phyloP scores from a whole-genome alignment of 2,888 invertebrate genomes.

The Nomada lathburiana region DNA sequence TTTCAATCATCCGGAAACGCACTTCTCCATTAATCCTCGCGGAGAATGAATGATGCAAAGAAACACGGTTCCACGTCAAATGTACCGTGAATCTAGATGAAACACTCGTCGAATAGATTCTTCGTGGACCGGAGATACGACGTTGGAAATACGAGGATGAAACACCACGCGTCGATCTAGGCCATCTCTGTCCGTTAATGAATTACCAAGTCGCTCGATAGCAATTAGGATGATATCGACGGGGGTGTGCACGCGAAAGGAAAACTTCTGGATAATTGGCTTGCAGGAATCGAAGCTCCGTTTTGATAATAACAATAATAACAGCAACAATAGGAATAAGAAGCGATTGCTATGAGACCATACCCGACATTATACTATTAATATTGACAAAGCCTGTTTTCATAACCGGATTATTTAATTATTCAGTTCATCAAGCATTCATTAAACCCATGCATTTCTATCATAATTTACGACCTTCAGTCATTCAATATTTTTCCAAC shows the following conservation, averaged over 20 bases:
- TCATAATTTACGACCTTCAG: not conserved
- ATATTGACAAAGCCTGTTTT: not conserved
- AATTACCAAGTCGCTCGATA: conserved; percentile 55
- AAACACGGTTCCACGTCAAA: conserved; percentile 24
- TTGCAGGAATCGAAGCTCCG: not conserved
- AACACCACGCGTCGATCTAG: conserved; percentile 35
- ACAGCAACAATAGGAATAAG: too few species aligned
- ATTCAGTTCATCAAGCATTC: not conserved
- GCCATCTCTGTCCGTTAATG: conserved; percentile 56
- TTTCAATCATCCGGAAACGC: not conserved
- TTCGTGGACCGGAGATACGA: conserved; percentile 4
- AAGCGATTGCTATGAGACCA: too few species aligned
- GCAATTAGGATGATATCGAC: conserved; percentile 58
- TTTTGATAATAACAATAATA: too few species aligned
- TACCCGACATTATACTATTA: too few species aligned
- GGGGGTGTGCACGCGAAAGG: conserved; percentile 1
- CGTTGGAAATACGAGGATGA: conserved; percentile 17
- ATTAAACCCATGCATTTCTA: not conserved
- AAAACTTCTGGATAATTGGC: conserved; percentile 27
- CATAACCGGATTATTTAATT: not conserved
- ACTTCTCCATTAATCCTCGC: conserved; percentile 22
- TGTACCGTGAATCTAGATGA: conserved; percentile 27
- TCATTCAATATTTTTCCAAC: not conserved
- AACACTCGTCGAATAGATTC: conserved; percentile 10
- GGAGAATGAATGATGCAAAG: not conserved